These are phyloP conservation scores for Ichneumon xanthorius DNA, from an alignment of 2,888 invertebrate genomes.

Conservation along the genomic window DNA sequence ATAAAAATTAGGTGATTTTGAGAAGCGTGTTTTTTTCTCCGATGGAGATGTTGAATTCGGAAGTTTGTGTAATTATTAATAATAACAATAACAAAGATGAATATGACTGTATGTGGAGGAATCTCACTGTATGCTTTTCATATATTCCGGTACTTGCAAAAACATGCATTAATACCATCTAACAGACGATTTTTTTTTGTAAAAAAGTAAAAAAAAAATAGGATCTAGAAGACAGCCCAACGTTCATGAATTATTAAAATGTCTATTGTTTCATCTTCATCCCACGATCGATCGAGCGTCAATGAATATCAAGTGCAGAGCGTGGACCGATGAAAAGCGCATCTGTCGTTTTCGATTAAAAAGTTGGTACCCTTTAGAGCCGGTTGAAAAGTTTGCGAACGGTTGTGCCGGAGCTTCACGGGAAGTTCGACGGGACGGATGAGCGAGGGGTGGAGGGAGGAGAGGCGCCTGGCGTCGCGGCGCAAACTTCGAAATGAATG, in stretches of 20 bases:
- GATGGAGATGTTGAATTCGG: neutral
- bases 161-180: too few species aligned
- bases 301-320: constrained; percentile 59
- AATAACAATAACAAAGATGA: neutral
- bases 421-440: constrained; percentile 41
- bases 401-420: constrained; percentile 19
- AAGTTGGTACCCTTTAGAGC: constrained; percentile 39
- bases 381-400: constrained; percentile 39
- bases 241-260: constrained; percentile 35
- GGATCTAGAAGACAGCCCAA: neutral
- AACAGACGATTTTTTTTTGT: neutral
- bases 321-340: constrained; percentile 47
- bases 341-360: constrained; percentile 59
- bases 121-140: too few species aligned
- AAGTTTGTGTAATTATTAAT: neutral
- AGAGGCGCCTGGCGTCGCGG: constrained; percentile 54
- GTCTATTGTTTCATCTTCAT: constrained; percentile 9
- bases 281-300: neutral
- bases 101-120: neutral
- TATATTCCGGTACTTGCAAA: too few species aligned
- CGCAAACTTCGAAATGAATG: constrained; percentile 69
- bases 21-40: too few species aligned
- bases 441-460: neutral
- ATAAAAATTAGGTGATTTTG: too few species aligned
- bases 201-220: neutral